These are phyloP conservation scores for Coenonympha arcania DNA, from an alignment of 2,888 invertebrate species.

Conservation along the genomic window DNA sequence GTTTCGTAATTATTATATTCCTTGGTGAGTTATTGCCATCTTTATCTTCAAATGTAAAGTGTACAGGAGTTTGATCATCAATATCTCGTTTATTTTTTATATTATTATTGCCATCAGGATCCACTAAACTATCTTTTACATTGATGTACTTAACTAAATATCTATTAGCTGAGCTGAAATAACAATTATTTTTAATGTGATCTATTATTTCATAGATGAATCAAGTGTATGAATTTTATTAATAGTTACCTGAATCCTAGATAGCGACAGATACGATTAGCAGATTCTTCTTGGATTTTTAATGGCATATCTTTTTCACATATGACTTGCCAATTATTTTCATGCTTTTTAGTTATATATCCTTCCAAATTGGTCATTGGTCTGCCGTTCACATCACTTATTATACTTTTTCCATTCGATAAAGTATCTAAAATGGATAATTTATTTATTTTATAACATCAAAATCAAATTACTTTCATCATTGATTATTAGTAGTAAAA, in stretches of 20 bases:
- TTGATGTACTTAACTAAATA: slow-evolving; percentile 56
- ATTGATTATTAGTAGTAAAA: neutral
- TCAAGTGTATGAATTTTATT: too few relatives aligned
- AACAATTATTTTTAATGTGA: neutral
- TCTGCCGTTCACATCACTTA: slow-evolving; percentile 74
- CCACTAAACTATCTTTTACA: slow-evolving; percentile 42
- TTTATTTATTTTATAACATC: neutral
- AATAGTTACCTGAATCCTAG: slow-evolving; percentile 79
- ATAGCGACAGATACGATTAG: slow-evolving; percentile 76
- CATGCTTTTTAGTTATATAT: slow-evolving; percentile 75
- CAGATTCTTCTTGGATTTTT: slow-evolving; percentile 62
- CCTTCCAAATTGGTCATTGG: slow-evolving; percentile 77
- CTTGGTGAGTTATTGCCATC: slow-evolving; percentile 35
- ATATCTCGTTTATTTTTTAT: slow-evolving; percentile 42
- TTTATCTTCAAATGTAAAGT: slow-evolving; percentile 46
- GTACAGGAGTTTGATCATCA: slow-evolving; percentile 39
- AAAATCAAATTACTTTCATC: neutral
- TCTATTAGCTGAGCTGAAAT: slow-evolving; percentile 55
- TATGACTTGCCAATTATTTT: slow-evolving; percentile 78
- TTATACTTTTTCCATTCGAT: slow-evolving; percentile 76
- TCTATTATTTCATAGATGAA: too few relatives aligned
- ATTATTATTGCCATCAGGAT: slow-evolving; percentile 31
- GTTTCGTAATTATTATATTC: slow-evolving; percentile 48
- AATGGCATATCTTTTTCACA: slow-evolving; percentile 71
- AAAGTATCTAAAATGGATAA: slow-evolving; percentile 75